Percentiles rank a stretch among this genome's conserved stretches.
phyloP scores from a whole-genome alignment of 1,140 invertebrate species.

The Drosophila sp. region DNA sequence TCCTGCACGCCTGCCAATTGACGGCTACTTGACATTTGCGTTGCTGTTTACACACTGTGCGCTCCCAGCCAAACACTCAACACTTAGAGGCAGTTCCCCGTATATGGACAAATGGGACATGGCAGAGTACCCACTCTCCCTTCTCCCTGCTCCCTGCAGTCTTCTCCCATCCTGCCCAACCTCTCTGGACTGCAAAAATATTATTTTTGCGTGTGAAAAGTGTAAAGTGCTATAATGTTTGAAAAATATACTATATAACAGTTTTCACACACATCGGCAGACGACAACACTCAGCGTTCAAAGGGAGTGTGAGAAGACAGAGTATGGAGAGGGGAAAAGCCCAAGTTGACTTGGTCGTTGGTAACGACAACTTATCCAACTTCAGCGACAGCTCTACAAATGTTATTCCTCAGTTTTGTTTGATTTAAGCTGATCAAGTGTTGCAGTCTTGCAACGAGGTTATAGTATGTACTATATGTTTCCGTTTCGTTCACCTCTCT shows the following conservation, averaged over 20 bases:
- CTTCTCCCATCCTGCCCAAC: background rate
- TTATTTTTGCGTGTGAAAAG: slow-evolving; percentile 82
- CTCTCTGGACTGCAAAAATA: slow-evolving; percentile 55
- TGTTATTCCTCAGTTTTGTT: slow-evolving; percentile 79
- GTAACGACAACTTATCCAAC: slow-evolving; percentile 39
- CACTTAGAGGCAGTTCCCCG: background rate
- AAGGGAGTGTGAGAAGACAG: background rate
- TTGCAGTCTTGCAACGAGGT: slow-evolving; percentile 49
- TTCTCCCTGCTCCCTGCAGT: slow-evolving; percentile 7
- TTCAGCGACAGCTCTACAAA: slow-evolving; percentile 59
- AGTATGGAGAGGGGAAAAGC: background rate
- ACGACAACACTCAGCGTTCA: slow-evolving; percentile 9
- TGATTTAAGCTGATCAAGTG: slow-evolving; percentile 81
- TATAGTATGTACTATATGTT: slow-evolving; percentile 12
- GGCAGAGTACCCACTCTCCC: slow-evolving; percentile 28
- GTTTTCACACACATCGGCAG: slow-evolving; percentile 28
- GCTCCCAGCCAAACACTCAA: slow-evolving; percentile 38
- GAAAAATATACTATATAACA: slow-evolving; percentile 70
- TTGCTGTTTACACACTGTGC: slow-evolving; percentile 67
- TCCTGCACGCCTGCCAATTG: slow-evolving; percentile 65
- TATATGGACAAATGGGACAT: slow-evolving; percentile 51
- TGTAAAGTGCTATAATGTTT: slow-evolving; percentile 81
- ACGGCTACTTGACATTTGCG: slow-evolving; percentile 80
- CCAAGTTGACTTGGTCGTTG: slow-evolving; percentile 20
- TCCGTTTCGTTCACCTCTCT: slow-evolving; percentile 11